A percentile compares a stretch with the other conserved stretches of the same genome.
These are phyloP conservation scores for Nemoura dubitans DNA, from an alignment of 2,888 invertebrate species.

Conservation along the genomic window DNA sequence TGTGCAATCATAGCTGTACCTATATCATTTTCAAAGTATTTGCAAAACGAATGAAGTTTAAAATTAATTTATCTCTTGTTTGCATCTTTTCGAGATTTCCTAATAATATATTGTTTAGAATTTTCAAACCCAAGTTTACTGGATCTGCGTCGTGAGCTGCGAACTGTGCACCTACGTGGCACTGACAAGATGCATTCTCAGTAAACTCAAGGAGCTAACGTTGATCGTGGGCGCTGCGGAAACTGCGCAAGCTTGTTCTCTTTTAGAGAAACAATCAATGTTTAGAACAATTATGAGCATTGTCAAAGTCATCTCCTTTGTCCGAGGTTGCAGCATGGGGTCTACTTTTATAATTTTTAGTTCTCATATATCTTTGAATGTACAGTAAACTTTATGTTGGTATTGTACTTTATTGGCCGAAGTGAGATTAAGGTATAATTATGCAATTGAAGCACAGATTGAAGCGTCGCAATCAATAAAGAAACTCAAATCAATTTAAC, in stretches of 20 bases:
- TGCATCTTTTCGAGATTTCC: no score
- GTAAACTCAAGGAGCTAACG: background rate
- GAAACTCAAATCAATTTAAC: no score
- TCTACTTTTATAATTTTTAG: background rate
- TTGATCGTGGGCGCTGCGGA: background rate
- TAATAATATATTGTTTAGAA: no score
- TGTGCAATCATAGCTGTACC: background rate
- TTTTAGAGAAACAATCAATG: background rate
- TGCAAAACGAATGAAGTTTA: no score
- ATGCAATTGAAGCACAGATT: no score
- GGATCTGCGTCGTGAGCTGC: no score
- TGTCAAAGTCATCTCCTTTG: background rate
- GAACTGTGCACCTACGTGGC: no score
- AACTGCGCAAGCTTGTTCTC: background rate
- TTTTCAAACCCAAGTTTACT: no score
- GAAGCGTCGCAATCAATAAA: no score
- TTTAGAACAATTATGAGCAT: background rate
- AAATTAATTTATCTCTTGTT: no score
- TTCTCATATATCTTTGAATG: background rate
- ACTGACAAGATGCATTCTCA: background rate
- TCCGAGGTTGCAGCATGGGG: background rate
- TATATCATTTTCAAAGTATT: no score
- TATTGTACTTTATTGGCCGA: background rate
- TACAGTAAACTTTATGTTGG: background rate
- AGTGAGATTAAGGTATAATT: no score